Evolutionary conservation across 2,797 vertebrate genomes (phyloP).

Genomic region (Mallotus villosus): DNA sequence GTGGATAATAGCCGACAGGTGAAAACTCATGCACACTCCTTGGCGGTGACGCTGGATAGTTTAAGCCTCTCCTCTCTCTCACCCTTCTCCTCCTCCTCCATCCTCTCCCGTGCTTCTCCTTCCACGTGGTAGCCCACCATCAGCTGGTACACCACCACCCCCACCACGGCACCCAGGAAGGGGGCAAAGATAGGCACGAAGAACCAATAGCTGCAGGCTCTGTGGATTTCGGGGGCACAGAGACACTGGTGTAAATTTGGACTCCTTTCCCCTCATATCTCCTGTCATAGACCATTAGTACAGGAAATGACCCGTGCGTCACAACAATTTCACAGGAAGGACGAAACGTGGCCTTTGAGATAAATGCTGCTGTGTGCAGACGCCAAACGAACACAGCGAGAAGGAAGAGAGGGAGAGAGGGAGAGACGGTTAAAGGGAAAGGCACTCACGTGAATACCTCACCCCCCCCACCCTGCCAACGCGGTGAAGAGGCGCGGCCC

Average conservation of each 20-base stretch:
- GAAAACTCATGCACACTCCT: conserved; percentile 70
- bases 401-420: no score
- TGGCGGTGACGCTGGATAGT: conserved; percentile 73
- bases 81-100: conserved; percentile 64
- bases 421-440: conserved; percentile 14
- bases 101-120: conserved; percentile 64
- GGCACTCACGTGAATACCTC: conserved; percentile 84
- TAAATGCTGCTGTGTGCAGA: not conserved
- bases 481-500: conserved; percentile 87
- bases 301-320: not conserved
- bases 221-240: conserved; percentile 44
- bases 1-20: not conserved
- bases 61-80: conserved; percentile 80
- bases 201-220: conserved; percentile 80
- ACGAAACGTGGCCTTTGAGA: not conserved
- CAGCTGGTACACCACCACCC: conserved; percentile 83
- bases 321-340: not conserved
- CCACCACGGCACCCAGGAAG: conserved; percentile 78
- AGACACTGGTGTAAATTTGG: not conserved
- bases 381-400: not conserved
- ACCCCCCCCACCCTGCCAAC: conserved; percentile 82
- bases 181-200: conserved; percentile 83
- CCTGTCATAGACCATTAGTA: not conserved
- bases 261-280: not conserved
- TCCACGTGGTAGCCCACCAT: conserved; percentile 82